These are phyloP conservation scores for Meloidogyne chitwoodi DNA, from an alignment of 1,140 invertebrate species.

Conservation along the genomic window DNA sequence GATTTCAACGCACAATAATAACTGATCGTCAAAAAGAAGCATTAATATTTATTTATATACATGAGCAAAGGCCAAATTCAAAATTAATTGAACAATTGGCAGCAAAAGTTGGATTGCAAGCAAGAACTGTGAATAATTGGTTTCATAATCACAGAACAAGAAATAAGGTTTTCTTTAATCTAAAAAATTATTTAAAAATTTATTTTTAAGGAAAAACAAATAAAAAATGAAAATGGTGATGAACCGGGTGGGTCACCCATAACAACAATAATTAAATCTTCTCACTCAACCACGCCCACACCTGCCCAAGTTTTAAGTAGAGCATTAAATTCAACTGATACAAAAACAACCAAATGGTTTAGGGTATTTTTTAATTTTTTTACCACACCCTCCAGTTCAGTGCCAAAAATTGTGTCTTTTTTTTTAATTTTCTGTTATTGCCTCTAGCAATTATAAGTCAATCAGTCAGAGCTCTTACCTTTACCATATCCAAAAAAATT, in stretches of 20 bases:
- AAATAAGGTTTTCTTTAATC: conserved; percentile 69
- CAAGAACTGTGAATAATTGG: conserved; percentile 96
- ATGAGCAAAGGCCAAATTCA: conserved; percentile 92
- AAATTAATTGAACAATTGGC: conserved; percentile 90
- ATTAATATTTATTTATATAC: conserved; percentile 80
- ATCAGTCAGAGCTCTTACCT: too few relatives aligned
- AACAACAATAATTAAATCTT: background rate
- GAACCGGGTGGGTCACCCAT: background rate
- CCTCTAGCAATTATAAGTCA: too few relatives aligned
- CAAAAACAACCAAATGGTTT: conserved; percentile 19
- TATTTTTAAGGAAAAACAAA: conserved; percentile 23
- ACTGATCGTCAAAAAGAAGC: conserved; percentile 97
- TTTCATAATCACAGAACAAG: conserved; percentile 99
- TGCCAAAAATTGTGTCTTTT: too few relatives aligned
- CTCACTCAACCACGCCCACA: conserved; percentile 1
- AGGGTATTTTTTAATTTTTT: background rate
- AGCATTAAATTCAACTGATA: conserved; percentile 16
- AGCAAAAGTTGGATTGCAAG: conserved; percentile 80
- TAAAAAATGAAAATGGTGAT: conserved; percentile 11
- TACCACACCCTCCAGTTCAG: too few relatives aligned
- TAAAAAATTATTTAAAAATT: background rate
- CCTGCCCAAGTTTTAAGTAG: conserved; percentile 14
- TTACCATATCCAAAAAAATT: too few relatives aligned
- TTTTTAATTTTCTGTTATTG: too few relatives aligned
- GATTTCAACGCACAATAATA: conserved; percentile 76